Evolutionary conservation across 2,113 vertebrate genomes (phyloP), one percentile per base, ranked within the genome.

Genomic region (Dipodomys merriami): DNA sequence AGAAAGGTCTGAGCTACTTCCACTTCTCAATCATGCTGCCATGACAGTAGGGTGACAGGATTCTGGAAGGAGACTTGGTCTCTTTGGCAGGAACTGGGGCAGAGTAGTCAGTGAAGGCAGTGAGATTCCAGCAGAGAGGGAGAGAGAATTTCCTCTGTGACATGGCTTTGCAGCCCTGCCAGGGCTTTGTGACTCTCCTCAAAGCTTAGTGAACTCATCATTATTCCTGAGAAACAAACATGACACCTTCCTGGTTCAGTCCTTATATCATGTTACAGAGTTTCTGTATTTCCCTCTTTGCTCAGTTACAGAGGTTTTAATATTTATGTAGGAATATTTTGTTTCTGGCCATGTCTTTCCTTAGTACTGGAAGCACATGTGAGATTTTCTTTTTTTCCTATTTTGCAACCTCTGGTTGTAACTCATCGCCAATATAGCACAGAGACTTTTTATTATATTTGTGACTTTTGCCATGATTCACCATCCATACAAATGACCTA

Each of bases 401-500:
- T 57, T 68, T 91, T 83, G 62, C 46, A 93, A 89, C 74, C n/a
- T 84, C 65, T 83, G 79, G n/a, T 23, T 57, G 89, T 91, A 93
- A 65, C 33, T 92, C 77, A 90, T 86, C 72, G 81, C 84, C 74
- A 90, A 49, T 30, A 92, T 1, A 29, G 64, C n/a, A 67, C 74
- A 90, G 35, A 91, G 68, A 78, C 30, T 78, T 95, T 95, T 96
- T 86, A 90, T 91, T 91, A 16, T 85, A 89, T 95, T 82, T 88
- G 84, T 92, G 91, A 65, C 87, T 95, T 93, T 88, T 27, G 53
- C 84, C 62, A 84, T 79, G 87, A 94, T 91, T 93, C 62, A 49
- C 65, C 65, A 72, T 86, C 93, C 69, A 86, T 80, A 95, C 92
- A 91, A 93, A 94, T 88, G 82, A 57, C 68, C 78, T 80, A 72